phyloP scores from a whole-genome alignment of 2,888 invertebrate genomes.

The Silvanus unidentatus region DNA sequence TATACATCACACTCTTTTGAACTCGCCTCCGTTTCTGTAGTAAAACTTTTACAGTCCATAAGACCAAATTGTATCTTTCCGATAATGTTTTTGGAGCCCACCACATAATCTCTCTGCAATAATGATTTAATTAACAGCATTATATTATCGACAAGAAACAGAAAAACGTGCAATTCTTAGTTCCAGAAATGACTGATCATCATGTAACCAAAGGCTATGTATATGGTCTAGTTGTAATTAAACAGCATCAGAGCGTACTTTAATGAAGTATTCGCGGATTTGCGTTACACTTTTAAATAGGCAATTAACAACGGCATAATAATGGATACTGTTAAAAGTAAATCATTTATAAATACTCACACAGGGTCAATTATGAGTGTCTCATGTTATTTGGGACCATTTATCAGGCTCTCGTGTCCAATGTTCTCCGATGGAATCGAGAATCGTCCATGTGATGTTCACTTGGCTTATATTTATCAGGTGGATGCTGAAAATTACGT shows the following conservation, averaged over 20 bases:
- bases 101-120: too few relatives aligned
- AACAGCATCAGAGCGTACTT: not conserved
- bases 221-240: too few relatives aligned
- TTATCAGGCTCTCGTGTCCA: constrained; percentile 18
- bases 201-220: too few relatives aligned
- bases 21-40: too few relatives aligned
- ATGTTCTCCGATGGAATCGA: not conserved
- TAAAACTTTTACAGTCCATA: too few relatives aligned
- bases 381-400: constrained; percentile 13
- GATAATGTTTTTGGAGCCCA: too few relatives aligned
- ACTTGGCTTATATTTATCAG: not conserved
- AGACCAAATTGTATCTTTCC: too few relatives aligned
- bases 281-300: constrained; percentile 4
- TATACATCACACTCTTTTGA: too few relatives aligned
- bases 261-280: not conserved
- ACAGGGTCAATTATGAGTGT: constrained; percentile 18
- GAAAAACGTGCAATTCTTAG: too few relatives aligned
- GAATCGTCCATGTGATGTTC: constrained; percentile 1
- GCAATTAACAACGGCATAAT: not conserved
- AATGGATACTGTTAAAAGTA: not conserved
- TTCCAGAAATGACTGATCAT: too few relatives aligned
- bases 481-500: not conserved
- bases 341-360: constrained; percentile 1
- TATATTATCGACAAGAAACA: too few relatives aligned
- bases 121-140: too few relatives aligned